Evolutionary conservation across 2,113 vertebrate species (phyloP), one percentile per base, ranked within the genome.

Genomic region (Scopus umbretta): DNA sequence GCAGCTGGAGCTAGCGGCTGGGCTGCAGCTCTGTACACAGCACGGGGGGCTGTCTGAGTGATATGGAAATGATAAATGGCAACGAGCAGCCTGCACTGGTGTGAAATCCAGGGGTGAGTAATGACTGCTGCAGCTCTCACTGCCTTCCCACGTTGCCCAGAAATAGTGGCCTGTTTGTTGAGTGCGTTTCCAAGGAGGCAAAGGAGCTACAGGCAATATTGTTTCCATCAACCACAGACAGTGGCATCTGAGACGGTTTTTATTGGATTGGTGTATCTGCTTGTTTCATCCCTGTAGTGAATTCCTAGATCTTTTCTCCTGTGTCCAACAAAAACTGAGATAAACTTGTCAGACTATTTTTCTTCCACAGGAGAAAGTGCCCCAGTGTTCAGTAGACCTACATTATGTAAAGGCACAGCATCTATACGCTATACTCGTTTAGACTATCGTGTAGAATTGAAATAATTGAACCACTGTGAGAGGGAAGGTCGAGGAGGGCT

Each of bases 41-140:
- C 4, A 1, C 1, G 0, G 30, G 11, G 43, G 17, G 40, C 34
- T 75, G 52, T 2, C 9, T 43, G 42, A 53, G 29, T 4, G 23
- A 22, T 21, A 45, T 1, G 16, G 50, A 68, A 71, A n/a, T 17
- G 22, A 34, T 30, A 63, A 75, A 72, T 12, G 79, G 63, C 76
- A 85, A 4, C 0, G 3, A 58, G 83, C 71, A 71, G 66, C 81
- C 81, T 75, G 34, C 47, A 29, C 61, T 8, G 36, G 13, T 29
- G 15, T 34, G 71, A 63, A 72, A 68, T 45, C 36, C 66, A 56
- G 58, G 7, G 18, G 2, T 22, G 29, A 80, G n/a, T 22, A 67
- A 62, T 17, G n/a, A n/a, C 32, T 71, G 38, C 70, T 50, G 58
- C 38, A 47, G 65, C 59, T 80, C 59, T 61, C 25, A 27, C 21